Conservation (phyloP, 2,113 vertebrate species). For the Myotis davidii region DNA sequence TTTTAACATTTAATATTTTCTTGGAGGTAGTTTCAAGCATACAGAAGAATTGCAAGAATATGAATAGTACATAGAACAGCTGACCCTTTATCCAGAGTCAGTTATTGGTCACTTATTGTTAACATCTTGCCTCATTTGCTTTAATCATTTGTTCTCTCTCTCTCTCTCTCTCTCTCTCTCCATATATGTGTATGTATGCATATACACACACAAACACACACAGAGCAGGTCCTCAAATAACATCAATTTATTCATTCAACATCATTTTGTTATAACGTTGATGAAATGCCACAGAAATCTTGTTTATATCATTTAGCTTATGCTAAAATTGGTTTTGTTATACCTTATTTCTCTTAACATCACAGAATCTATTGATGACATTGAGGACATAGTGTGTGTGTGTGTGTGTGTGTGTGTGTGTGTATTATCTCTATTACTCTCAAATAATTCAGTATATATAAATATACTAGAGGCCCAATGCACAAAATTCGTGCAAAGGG, state of each 20-base stretch:
- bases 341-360: neutral
- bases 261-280: neutral
- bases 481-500: too few relatives aligned
- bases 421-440: neutral
- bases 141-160: neutral
- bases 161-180: neutral
- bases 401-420: neutral
- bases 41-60: neutral
- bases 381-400: neutral
- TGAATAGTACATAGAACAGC: neutral
- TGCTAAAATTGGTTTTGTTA: neutral
- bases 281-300: neutral
- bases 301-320: neutral
- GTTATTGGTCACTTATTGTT: neutral
- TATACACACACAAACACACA: neutral
- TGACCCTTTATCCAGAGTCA: neutral
- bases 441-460: neutral
- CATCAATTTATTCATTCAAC: neutral
- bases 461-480: too few relatives aligned
- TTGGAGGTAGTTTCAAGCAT: neutral
- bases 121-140: constrained; percentile 1
- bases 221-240: neutral
- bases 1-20: neutral
- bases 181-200: neutral
- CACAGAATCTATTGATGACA: neutral